phyloP scores from a whole-genome alignment of 2,797 vertebrate genomes.

The Spheniscus humboldti region DNA sequence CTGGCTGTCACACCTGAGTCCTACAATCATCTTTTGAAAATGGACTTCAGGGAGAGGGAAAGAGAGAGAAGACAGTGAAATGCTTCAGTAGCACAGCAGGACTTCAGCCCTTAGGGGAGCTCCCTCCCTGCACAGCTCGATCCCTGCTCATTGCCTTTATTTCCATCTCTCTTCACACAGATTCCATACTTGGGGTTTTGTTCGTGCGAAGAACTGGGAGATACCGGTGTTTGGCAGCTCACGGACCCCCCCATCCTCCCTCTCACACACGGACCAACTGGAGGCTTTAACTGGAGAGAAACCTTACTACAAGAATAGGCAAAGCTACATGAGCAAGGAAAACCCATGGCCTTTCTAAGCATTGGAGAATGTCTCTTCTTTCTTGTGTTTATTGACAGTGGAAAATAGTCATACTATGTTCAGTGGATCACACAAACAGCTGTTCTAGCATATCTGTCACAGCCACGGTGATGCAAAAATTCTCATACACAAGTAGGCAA shows the following conservation, averaged over 20 bases:
- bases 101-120: not conserved
- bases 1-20: not conserved
- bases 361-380: not conserved
- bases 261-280: slow-evolving; percentile 96
- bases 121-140: not conserved
- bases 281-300: slow-evolving; percentile 99
- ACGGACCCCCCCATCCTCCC: slow-evolving; percentile 96
- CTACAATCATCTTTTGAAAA: not conserved
- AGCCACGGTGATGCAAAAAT: not conserved
- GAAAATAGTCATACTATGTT: not conserved
- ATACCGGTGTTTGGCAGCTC: slow-evolving; percentile 95
- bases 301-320: slow-evolving; percentile 87
- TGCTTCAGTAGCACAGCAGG: not conserved
- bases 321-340: not conserved
- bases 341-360: slow-evolving; percentile 13
- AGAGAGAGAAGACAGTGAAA: not conserved
- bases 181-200: slow-evolving; percentile 98
- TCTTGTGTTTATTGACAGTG: slow-evolving; percentile 2
- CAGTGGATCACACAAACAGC: slow-evolving; percentile 24
- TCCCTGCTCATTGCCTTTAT: not conserved
- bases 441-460: slow-evolving; percentile 44
- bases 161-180: slow-evolving; percentile 66
- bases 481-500: not conserved
- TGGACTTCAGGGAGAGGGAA: not conserved
- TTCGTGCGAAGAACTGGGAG: slow-evolving; percentile 93